These are phyloP conservation scores for Scolopax bukidnonensis DNA, from an alignment of 2,797 vertebrate species.

Conservation along the genomic window DNA sequence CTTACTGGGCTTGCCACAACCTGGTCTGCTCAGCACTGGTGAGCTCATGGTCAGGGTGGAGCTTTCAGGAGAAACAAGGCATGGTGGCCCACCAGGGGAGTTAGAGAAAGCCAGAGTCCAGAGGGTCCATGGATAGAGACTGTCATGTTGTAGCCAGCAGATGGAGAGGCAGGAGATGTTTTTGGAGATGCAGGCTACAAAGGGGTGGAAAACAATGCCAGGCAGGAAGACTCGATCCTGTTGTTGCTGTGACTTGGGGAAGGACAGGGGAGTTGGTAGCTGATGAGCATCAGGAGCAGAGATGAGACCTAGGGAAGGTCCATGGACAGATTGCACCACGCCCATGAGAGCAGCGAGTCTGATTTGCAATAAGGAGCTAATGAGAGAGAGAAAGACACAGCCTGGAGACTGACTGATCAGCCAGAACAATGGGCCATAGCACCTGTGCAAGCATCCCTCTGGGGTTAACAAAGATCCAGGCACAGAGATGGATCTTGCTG, in stretches of 20 bases:
- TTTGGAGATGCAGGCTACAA: not conserved
- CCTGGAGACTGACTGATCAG: not conserved
- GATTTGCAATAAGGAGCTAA: not conserved
- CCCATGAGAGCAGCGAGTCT: not conserved
- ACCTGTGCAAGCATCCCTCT: not conserved
- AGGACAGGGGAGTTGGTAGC: not conserved
- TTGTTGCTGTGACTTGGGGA: not conserved
- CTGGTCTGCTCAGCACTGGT: not conserved
- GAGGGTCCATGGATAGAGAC: not conserved
- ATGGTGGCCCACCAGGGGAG: not conserved
- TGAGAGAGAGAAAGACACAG: not conserved
- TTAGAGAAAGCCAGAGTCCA: not conserved
- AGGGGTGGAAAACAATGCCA: not conserved
- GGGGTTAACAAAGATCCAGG: not conserved
- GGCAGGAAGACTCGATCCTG: not conserved
- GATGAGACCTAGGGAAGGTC: not conserved
- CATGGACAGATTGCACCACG: not conserved
- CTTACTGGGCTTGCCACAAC: not conserved
- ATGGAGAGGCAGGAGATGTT: not conserved
- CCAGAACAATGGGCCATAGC: not conserved
- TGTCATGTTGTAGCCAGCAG: not conserved
- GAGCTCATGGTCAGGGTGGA: not conserved
- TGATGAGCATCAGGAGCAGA: not conserved
- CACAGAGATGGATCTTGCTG: not conserved
- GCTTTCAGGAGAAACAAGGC: not conserved